Base-by-base conservation (phyloP, 2,888 invertebrate genomes). In the Malthinus flaveolus region DNA sequence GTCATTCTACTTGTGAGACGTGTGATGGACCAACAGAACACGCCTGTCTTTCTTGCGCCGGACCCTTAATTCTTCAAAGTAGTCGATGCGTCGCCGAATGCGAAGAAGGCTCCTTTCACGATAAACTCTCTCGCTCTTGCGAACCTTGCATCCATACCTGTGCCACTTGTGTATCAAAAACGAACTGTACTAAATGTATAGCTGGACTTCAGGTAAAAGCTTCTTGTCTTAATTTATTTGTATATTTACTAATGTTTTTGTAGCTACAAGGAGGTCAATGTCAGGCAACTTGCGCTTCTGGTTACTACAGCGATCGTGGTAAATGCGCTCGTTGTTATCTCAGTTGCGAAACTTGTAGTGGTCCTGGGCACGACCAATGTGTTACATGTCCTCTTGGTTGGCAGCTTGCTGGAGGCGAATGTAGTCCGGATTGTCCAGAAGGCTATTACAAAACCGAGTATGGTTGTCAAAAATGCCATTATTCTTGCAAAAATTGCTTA, bases 391-490 rank as follows among this genome's bases (percentile, higher is more conserved):
- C 91, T 0, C 79, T 81, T 3, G 89, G 89, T 3, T 92, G 91
- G 91, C 87, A 89, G 74, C 79, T 93, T 59, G 89, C 91, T 0
- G 90, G 90, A 1, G 92, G 93, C 1, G 90, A 92, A 75, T 93
- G 93, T 70, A 88, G 91, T 69, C 89, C 91, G 0, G 89, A 90
- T 71, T 94, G 94, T 76, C 92, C 93, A 0, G 89, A 90, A 78
- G 92, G 92, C 36, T 93, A 90, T 79, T 94, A 91, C 79, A 89
- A 91, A 78, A 88, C 88, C 3, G 84, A 86, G 63, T 90, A 86
- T 69, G 91, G 91, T 7, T 95, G 95, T 73, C 89, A 90, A 65
- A 91, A 90, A 77, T 95, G 95, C 79, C 93, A 93, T 80, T 90
- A 91, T 77, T 91, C 90, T 73, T 95, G 95, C 78, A 87, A 87